Percentiles rank a stretch among this genome's conserved stretches.
These are phyloP conservation scores for Phania funesta DNA, from an alignment of 2,888 invertebrate genomes.

Conservation along the genomic window DNA sequence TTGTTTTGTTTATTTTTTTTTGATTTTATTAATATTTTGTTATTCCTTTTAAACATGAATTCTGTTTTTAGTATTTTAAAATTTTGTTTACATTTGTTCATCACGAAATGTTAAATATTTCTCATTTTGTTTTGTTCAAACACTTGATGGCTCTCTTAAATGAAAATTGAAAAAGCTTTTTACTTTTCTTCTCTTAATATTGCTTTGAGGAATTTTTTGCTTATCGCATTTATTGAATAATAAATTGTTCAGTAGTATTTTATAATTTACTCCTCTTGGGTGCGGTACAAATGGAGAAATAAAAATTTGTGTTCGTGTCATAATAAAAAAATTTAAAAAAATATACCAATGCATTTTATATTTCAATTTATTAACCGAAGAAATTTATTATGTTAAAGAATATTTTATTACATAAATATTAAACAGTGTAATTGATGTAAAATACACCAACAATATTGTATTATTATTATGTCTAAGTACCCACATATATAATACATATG, in stretches of 20 bases:
- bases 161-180: constrained; percentile 16
- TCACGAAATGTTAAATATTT: neutral
- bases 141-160: constrained; percentile 10
- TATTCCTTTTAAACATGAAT: too few relatives aligned
- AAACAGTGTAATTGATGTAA: too few relatives aligned
- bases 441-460: too few relatives aligned
- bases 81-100: constrained; percentile 11
- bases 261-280: constrained; percentile 57
- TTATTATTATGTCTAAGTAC: too few relatives aligned
- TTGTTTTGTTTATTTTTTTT: too few relatives aligned
- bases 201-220: neutral
- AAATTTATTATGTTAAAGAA: neutral
- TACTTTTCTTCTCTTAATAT: neutral
- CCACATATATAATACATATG: too few relatives aligned
- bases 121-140: neutral
- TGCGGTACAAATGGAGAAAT: constrained; percentile 55
- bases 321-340: constrained; percentile 25
- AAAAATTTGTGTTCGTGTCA: constrained; percentile 31
- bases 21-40: too few relatives aligned
- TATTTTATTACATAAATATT: neutral
- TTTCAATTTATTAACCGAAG: neutral
- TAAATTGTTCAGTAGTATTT: constrained; percentile 51
- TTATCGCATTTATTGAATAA: constrained; percentile 22
- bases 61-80: too few relatives aligned
- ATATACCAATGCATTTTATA: neutral